Base-by-base conservation (phyloP, 2,888 invertebrate species). In the Lycophotia porphyrea region DNA sequence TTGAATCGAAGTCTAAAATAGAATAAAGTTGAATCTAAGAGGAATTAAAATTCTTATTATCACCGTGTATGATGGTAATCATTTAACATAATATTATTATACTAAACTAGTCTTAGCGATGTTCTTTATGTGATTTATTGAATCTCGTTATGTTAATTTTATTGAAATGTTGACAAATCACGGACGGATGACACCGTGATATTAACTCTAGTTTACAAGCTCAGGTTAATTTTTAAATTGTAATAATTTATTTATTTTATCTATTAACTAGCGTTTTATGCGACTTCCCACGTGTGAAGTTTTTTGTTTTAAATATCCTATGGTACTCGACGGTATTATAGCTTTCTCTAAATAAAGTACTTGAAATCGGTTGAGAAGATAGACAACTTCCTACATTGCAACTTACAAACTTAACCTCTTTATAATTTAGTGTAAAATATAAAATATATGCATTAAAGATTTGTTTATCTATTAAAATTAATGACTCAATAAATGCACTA, bases 141-240 rank as follows among this genome's bases (percentile, higher is more conserved):
- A 72, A 55, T 69, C 84, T 49, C 13, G 69, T 80, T 80, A 80
- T 80, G 84, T 66, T 55, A 76, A 84, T 83, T 44, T 39, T 47
- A 60, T 76, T 66, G 24, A 44, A 47, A 76, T 73, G 15, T 63
- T 47, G 5, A 34, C 68, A 11, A 2, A 67, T 9, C 9, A n/a
- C 39, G 24, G 70, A 36, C 60, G n/a, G 68, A 71, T 76, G 58
- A 55, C 27, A 80, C 73, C 36, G 31, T 9, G 1, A 15, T 13
- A 24, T 63, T 52, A 60, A 63, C 52, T 49, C 36, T 15, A 44
- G 69, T 31, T 74, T 15, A 36, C 5, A 31, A 31, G 24, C 64
- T 24, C 31, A 24, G 15, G 21, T 31, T 61, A 39, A 39, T n/a
- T 15, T 61, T 34, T 60, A 2, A 31, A 21, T 58, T 60, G 60